Conservation (phyloP, 2,888 invertebrate genomes). For the Apamea monoglypha region DNA sequence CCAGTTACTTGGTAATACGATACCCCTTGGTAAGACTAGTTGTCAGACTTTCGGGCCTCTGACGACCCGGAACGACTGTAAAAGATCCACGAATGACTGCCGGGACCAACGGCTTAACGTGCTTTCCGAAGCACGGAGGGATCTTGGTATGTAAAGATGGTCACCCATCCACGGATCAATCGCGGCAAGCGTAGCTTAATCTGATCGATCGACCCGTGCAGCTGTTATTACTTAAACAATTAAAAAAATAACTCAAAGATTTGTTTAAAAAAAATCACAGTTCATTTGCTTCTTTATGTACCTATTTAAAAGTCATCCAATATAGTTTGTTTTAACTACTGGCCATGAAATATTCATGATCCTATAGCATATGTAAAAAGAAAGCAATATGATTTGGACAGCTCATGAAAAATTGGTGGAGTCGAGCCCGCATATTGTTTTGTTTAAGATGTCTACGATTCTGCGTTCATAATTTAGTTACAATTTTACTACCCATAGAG, state of each 20-base stretch:
- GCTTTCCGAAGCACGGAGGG: not conserved
- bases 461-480: slow-evolving; percentile 13
- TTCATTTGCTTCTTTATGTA: not conserved
- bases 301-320: slow-evolving; percentile 16
- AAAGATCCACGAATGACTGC: not conserved
- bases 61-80: not conserved
- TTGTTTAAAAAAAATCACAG: slow-evolving; percentile 14
- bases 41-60: not conserved
- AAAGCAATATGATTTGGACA: slow-evolving; percentile 45
- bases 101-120: not conserved
- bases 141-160: not conserved
- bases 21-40: not conserved
- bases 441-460: slow-evolving; percentile 25
- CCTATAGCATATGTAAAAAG: slow-evolving; percentile 19
- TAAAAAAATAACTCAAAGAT: not conserved
- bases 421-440: slow-evolving; percentile 13
- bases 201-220: not conserved
- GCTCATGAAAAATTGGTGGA: slow-evolving; percentile 43
- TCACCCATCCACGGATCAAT: not conserved
- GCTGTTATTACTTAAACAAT: not conserved
- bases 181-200: not conserved
- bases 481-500: not conserved
- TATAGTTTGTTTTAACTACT: slow-evolving; percentile 20
- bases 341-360: slow-evolving; percentile 35
- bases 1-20: too few relatives aligned